phyloP scores from a whole-genome alignment of 2,113 vertebrate species.

The Sphaerodactylus townsendi region DNA sequence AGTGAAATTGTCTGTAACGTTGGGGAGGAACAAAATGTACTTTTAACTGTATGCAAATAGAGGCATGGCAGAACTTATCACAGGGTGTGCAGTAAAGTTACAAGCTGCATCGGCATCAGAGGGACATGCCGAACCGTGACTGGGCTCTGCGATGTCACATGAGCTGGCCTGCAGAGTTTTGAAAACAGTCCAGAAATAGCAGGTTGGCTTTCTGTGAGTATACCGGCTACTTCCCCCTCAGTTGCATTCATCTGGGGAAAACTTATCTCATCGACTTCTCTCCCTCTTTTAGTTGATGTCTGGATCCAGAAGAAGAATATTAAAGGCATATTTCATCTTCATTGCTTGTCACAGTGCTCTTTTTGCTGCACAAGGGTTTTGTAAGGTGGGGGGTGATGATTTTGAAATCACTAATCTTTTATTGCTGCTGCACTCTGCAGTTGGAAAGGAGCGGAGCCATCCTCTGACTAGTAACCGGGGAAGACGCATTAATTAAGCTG shows the following conservation, averaged over 20 bases:
- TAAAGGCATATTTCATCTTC: not conserved
- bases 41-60: conserved; percentile 4
- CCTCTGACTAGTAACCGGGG: not conserved
- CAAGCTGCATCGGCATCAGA: not conserved
- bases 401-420: not conserved
- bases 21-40: conserved; percentile 3
- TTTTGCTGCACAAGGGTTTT: not conserved
- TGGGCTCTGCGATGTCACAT: not conserved
- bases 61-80: not conserved
- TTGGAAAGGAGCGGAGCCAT: not conserved
- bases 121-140: not conserved
- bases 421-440: not conserved
- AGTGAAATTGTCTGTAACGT: not conserved
- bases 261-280: not conserved
- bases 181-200: not conserved
- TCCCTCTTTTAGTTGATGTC: not conserved
- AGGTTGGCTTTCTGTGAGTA: not conserved
- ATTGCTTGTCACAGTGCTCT: not conserved
- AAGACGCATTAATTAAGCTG: not conserved
- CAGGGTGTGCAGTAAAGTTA: not conserved
- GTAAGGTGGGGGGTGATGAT: too few relatives aligned
- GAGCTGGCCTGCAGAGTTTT: not conserved
- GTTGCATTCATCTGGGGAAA: not conserved
- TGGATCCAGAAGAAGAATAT: not conserved
- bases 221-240: not conserved